Evolutionary conservation across 2,113 vertebrate species (phyloP), one percentile per base, ranked within the genome.

Genomic region (Manacus vitellinus): DNA sequence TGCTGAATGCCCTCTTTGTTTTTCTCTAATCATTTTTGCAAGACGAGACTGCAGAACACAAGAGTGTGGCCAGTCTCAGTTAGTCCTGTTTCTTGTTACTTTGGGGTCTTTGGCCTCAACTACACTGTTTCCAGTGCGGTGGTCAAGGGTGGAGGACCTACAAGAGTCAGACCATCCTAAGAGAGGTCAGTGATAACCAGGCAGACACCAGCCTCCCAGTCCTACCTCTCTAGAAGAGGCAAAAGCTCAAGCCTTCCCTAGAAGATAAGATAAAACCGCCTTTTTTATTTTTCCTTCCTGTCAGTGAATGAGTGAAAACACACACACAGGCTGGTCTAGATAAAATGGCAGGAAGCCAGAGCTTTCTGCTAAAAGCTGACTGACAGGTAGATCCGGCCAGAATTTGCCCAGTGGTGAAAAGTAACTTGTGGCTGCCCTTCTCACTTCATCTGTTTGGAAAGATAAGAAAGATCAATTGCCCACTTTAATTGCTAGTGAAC

Each of bases 381-480:
- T 85, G 82, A 86, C 56, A 91, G 41, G 52, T 71, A 93, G 85
- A 18, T 51, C 35, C 67, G 44, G 43, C 55, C 59, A 52, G 76
- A 70, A 88, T 80, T 65, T 88, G 52, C 68, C 56, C 88, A 75
- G 52, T 67, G 65, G 44, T 92, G 73, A 92, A 78, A 94, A 71
- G 43, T 47, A 93, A 76, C 58, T 81, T 33, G 37, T 11, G 44
- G 65, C 68, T 94, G 68, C 56, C 79, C 41, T 75, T 92, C 43
- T 88, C 5, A 4, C 44, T 93, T 93, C 85, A 91, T 65, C 52
- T 71, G 68, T 37, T 78, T 8, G 24, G 61, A 78, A 86, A 91
- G 92, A 91, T 84, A 97, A 89, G 85, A 49, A 67, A 78, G 85
- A 94, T 94, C 80, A 93, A 74, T 54, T 78, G 85, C 76, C 65